Evolutionary conservation across 2,113 vertebrate species (phyloP), one percentile per base, ranked within the genome.

Genomic region (Neoarius graeffei): DNA sequence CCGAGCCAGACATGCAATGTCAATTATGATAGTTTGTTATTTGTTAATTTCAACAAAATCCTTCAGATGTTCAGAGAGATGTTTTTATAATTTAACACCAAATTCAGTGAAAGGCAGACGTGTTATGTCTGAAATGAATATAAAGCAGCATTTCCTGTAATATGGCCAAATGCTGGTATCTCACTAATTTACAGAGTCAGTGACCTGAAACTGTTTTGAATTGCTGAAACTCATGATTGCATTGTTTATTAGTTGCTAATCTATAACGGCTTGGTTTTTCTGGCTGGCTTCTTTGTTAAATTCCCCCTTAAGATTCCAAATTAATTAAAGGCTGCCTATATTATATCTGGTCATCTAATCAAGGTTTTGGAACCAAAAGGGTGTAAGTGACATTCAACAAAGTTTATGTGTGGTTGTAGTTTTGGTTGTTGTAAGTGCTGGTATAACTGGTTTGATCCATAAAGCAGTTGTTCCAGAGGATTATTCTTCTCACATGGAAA

Each of bases 21-120:
- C 85, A 83, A 73, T 92, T 84, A 91, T 67, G 27, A 73, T 60
- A 87, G 74, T 15, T 60, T 25, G 69, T 83, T 66, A 71, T 86
- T 86, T 91, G 77, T 91, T 87, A 89, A 89, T 85, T 85, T 86
- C 76, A 27, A 74, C 81, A 42, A 64, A 56, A 73, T 66, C 60
- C 71, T 88, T 69, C 86, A 30, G 80, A 89, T 91, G 82, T 90
- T 30, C 56, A 81, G 79, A 52, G 15, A 11, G 71, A 62, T 54
- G 9, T n/a, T 84, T 86, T 89, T 76, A 62, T 64, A 30, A 30
- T 15, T 67, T 64, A 81, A 52, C 85, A 64, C 80, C 35, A 85
- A 11, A 83, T 62, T 52, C n/a, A 50, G 23, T 62, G 17, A 73
- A 54, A 35, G 23, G 57, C 19, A 84, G 66, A 66, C 7, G 14